Evolutionary conservation across 53 echinoderm and acorn worm genomes (phyloP).

Genomic region (Mesocentrotus franciscanus): DNA sequence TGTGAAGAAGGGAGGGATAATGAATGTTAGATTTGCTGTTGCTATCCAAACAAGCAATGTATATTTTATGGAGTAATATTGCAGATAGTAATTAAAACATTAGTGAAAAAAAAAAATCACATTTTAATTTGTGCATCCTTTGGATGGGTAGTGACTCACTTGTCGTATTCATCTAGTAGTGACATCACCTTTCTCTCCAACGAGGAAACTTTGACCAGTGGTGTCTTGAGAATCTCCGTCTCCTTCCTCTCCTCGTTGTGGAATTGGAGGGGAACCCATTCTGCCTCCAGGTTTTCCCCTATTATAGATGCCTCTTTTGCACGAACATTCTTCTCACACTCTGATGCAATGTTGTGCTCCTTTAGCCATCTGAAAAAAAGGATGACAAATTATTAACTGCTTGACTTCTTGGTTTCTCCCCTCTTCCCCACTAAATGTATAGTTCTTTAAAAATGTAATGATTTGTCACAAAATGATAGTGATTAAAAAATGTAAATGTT

Average conservation of each 20-base stretch:
- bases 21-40: background rate
- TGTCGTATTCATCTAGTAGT: constrained; percentile 4
- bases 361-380: constrained; percentile 40
- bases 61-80: constrained; percentile 27
- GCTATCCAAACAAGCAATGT: background rate
- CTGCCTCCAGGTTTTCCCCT: constrained; percentile 35
- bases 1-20: constrained; percentile 4
- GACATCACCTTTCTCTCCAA: constrained; percentile 32
- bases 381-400: background rate
- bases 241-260: constrained; percentile 26
- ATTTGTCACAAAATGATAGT: no score
- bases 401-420: background rate
- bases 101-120: no score
- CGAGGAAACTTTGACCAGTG: constrained; percentile 31
- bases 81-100: background rate
- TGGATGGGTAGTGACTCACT: constrained; percentile 20
- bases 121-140: no score
- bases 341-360: background rate
- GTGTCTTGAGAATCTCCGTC: background rate
- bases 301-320: background rate
- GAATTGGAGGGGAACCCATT: constrained; percentile 32
- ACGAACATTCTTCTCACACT: background rate
- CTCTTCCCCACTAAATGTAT: no score
- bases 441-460: no score
- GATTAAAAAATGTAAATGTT: no score